phyloP scores from a whole-genome alignment of 2,113 vertebrate species.

The Boulengerochromis microlepis region DNA sequence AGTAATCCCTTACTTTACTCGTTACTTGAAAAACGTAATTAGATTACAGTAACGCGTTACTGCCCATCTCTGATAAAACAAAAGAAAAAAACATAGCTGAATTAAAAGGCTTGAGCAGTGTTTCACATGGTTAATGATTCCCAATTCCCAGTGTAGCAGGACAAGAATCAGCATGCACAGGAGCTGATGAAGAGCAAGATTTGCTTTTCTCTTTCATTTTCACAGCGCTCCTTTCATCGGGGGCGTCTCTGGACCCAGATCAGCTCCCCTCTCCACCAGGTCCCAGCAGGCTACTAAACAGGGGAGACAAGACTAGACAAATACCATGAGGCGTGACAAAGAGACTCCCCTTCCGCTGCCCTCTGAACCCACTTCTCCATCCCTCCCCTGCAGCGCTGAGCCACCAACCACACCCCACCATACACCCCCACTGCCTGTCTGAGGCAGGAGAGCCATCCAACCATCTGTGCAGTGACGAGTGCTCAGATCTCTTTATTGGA shows the following conservation, averaged over 20 bases:
- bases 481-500: not conserved
- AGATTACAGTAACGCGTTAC: not conserved
- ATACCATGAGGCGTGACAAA: not conserved
- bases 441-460: not conserved
- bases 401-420: not conserved
- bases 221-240: not conserved
- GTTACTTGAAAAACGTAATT: not conserved
- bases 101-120: not conserved
- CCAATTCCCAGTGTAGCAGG: not conserved
- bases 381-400: not conserved
- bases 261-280: not conserved
- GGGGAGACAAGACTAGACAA: not conserved
- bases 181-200: not conserved
- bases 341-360: not conserved
- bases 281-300: not conserved
- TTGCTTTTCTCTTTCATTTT: not conserved
- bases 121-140: not conserved
- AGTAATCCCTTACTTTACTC: not conserved
- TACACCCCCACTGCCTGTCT: not conserved
- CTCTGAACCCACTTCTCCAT: not conserved
- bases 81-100: not conserved
- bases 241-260: not conserved
- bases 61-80: not conserved
- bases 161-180: not conserved
- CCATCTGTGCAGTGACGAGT: not conserved